These are phyloP conservation scores for Actinemys pallida DNA, from an alignment of 2,113 vertebrate species.

Conservation along the genomic window DNA sequence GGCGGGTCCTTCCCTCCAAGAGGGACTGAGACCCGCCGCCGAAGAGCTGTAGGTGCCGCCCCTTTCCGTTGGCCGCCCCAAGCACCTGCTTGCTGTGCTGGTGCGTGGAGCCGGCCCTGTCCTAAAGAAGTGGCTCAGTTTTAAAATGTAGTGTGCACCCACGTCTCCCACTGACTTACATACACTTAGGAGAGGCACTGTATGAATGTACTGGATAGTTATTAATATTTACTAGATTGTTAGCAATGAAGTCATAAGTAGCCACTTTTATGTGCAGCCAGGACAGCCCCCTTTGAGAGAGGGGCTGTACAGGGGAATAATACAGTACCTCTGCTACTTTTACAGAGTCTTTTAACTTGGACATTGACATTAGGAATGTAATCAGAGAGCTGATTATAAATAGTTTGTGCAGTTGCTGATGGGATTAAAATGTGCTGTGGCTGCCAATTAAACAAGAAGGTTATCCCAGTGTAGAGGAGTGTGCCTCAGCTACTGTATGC, in stretches of 20 bases:
- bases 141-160: not conserved
- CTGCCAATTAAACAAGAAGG: not conserved
- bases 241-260: not conserved
- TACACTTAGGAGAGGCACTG: not conserved
- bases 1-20: no score
- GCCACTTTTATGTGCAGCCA: not conserved
- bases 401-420: slow-evolving; percentile 58
- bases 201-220: not conserved
- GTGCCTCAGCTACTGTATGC: not conserved
- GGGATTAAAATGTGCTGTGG: slow-evolving; percentile 24
- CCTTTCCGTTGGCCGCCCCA: no score
- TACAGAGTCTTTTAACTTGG: not conserved
- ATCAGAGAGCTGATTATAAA: slow-evolving; percentile 69
- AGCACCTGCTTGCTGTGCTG: no score
- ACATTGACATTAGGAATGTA: slow-evolving; percentile 56
- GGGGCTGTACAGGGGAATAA: not conserved
- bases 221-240: not conserved
- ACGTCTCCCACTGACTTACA: not conserved
- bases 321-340: not conserved
- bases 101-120: no score
- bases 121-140: not conserved
- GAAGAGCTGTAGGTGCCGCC: no score
- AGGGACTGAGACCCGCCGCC: no score
- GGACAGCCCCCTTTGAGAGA: not conserved
- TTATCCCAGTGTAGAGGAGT: slow-evolving; percentile 4